phyloP scores from a whole-genome alignment of 2,113 vertebrate genomes.

The Rhinopomastus cyanomelas region DNA sequence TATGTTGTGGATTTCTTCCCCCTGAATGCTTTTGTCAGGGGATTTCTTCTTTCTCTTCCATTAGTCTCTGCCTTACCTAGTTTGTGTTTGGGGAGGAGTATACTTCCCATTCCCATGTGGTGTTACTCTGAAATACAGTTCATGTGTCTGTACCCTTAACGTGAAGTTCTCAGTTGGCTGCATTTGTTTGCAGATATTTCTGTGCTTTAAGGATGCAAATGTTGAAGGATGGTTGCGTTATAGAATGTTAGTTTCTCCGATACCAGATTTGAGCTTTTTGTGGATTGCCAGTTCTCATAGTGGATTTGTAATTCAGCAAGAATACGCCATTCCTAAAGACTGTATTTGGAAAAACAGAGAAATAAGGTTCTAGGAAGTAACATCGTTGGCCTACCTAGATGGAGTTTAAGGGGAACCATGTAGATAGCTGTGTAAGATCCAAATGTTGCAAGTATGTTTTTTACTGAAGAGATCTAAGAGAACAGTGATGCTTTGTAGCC shows the following conservation, averaged over 20 bases:
- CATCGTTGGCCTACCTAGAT: neutral
- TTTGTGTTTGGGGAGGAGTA: neutral
- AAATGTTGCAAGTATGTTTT: neutral
- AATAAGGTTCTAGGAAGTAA: neutral
- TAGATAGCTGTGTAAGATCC: neutral
- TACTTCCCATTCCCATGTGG: neutral
- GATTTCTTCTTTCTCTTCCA: neutral
- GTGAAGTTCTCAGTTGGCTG: neutral
- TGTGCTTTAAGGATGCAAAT: neutral
- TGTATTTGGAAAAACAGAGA: neutral
- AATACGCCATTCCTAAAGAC: neutral
- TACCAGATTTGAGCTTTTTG: neutral
- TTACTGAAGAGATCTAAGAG: conserved; percentile 20
- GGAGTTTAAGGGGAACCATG: neutral
- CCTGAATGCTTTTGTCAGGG: neutral
- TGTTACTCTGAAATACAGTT: neutral
- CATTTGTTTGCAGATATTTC: neutral
- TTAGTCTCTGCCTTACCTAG: neutral
- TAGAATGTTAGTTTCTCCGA: neutral
- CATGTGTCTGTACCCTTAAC: neutral
- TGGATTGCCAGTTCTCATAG: neutral
- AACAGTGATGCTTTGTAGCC: neutral
- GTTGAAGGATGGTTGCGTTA: neutral
- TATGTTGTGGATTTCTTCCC: neutral
- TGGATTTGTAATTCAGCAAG: neutral